Conservation (phyloP, 2,888 invertebrate species). For the Apomyelois bistriatella region DNA sequence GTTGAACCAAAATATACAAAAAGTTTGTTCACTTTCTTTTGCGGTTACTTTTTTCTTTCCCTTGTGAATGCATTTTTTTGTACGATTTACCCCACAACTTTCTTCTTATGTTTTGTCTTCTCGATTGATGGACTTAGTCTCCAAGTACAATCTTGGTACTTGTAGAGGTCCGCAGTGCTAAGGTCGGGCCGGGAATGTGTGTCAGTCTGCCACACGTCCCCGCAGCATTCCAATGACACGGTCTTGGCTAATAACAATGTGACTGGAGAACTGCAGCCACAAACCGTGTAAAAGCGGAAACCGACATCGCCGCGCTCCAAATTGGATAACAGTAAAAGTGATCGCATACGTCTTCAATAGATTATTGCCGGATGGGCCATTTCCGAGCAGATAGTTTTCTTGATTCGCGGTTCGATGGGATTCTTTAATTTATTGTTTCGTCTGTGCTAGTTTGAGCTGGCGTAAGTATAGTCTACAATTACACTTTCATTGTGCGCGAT, state of each 20-base stretch:
- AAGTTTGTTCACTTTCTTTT: too few relatives aligned
- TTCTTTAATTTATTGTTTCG: conserved; percentile 48
- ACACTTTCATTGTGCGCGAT: neutral
- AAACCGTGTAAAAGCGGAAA: conserved; percentile 78
- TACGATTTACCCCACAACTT: too few relatives aligned
- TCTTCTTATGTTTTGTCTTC: too few relatives aligned
- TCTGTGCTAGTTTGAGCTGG: conserved; percentile 25
- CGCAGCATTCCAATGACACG: conserved; percentile 56
- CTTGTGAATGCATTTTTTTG: too few relatives aligned
- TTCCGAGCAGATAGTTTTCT: conserved; percentile 49
- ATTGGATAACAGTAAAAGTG: conserved; percentile 79
- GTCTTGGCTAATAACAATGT: conserved; percentile 64
- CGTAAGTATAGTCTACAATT: neutral
- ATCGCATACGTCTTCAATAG: conserved; percentile 72
- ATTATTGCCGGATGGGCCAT: conserved; percentile 49
- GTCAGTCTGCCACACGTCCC: conserved; percentile 63
- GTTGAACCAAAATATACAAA: too few relatives aligned
- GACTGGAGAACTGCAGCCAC: conserved; percentile 56
- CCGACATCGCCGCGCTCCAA: conserved; percentile 68
- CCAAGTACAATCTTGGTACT: too few relatives aligned
- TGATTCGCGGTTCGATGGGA: conserved; percentile 54
- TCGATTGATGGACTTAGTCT: too few relatives aligned
- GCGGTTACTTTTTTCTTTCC: too few relatives aligned
- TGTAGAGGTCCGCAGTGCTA: conserved; percentile 15
- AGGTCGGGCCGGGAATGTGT: conserved; percentile 53